phyloP scores from a whole-genome alignment of 37 sponge, comb jelly and placozoan genomes.

The Crambe crambe region DNA sequence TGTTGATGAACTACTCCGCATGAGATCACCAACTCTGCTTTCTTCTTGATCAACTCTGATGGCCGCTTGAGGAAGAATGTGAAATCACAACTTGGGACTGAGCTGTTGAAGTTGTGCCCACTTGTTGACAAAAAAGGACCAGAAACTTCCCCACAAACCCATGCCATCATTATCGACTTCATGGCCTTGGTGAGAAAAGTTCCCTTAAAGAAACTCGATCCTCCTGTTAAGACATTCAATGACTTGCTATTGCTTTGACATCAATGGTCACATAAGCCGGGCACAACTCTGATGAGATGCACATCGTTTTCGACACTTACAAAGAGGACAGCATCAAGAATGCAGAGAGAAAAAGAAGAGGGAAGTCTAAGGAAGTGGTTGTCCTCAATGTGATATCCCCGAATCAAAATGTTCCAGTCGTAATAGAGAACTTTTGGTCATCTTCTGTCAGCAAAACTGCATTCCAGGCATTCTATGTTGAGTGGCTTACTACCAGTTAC shows the following conservation, averaged over 20 bases:
- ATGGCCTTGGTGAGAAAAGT: slow-evolving; percentile 13
- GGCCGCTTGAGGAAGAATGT: slow-evolving; percentile 6
- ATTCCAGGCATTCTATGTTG: slow-evolving; percentile 7
- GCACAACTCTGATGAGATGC: slow-evolving; percentile 1
- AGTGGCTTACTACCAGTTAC: slow-evolving; percentile 7
- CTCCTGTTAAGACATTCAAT: slow-evolving; percentile 9
- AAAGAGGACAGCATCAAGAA: slow-evolving; percentile 18
- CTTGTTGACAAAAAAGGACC: neutral
- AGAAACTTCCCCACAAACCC: slow-evolving; percentile 3
- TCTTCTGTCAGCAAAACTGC: slow-evolving; percentile 13
- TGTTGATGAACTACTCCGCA: slow-evolving; percentile 9
- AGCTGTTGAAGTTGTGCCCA: slow-evolving; percentile 11
- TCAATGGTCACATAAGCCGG: neutral
- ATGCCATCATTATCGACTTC: slow-evolving; percentile 1
- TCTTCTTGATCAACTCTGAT: too few relatives aligned
- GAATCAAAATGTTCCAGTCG: slow-evolving; percentile 6
- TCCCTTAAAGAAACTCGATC: neutral
- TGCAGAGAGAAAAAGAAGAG: slow-evolving; percentile 5
- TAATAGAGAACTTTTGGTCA: slow-evolving; percentile 8
- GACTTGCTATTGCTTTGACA: slow-evolving; percentile 1
- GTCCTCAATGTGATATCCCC: slow-evolving; percentile 6
- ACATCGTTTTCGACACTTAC: slow-evolving; percentile 12
- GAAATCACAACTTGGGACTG: slow-evolving; percentile 20
- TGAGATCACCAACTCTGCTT: slow-evolving; percentile 3
- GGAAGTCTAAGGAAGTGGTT: neutral